phyloP scores from a whole-genome alignment of 2,797 vertebrate genomes.

The Delichon dasypus region DNA sequence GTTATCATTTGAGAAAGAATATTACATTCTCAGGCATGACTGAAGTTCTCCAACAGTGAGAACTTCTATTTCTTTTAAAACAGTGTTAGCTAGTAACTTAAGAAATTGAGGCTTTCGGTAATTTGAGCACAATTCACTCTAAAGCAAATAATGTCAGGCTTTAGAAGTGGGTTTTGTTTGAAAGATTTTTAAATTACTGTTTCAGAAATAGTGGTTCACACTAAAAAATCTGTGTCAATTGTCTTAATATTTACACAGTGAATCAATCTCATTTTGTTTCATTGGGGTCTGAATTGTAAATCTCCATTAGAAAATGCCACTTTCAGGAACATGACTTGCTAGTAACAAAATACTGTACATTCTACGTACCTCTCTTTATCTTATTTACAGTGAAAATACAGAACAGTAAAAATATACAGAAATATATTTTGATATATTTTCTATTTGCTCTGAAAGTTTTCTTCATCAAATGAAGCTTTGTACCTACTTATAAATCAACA shows the following conservation, averaged over 20 bases:
- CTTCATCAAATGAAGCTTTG: neutral
- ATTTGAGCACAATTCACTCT: neutral
- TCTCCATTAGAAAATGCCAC: neutral
- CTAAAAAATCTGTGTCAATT: neutral
- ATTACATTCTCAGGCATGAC: neutral
- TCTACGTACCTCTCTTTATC: neutral
- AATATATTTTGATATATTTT: neutral
- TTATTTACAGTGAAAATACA: neutral
- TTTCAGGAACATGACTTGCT: neutral
- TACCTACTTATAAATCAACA: neutral
- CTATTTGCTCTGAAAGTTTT: neutral
- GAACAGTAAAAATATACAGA: neutral
- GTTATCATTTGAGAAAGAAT: neutral
- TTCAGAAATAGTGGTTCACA: neutral
- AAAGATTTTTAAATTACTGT: neutral
- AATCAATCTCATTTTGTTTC: neutral
- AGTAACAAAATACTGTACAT: neutral
- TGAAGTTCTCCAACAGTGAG: neutral
- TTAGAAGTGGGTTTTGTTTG: neutral
- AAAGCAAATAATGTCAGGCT: neutral
- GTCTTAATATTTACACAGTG: neutral
- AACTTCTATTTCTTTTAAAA: neutral
- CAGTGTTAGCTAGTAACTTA: neutral
- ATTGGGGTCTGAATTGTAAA: neutral
- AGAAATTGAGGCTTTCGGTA: neutral